phyloP scores from a whole-genome alignment of 2,888 invertebrate species.

The Macrosiphum euphorbiae region DNA sequence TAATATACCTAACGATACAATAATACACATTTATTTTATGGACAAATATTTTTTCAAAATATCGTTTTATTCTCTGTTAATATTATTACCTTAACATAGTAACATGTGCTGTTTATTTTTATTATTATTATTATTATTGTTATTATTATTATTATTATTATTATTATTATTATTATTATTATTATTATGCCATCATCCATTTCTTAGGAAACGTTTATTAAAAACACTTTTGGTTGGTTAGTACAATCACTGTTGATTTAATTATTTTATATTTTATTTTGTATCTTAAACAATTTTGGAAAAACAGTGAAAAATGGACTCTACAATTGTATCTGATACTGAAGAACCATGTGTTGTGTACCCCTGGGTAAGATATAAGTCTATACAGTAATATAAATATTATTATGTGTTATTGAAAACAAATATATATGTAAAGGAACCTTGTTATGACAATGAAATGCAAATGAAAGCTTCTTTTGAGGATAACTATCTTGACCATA shows the following conservation, averaged over 20 bases:
- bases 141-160: too few relatives aligned
- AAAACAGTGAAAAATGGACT: background rate
- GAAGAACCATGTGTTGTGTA: background rate
- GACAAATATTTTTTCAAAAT: background rate
- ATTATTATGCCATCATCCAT: background rate
- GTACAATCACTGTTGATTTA: background rate
- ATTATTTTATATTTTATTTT: background rate
- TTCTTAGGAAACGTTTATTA: slow-evolving; percentile 8
- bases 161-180: too few relatives aligned
- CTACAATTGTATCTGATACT: background rate
- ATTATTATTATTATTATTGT: background rate
- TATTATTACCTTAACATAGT: background rate
- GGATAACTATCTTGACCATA: slow-evolving; percentile 72
- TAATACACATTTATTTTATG: background rate
- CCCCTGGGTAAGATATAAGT: slow-evolving; percentile 47
- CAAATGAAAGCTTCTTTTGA: slow-evolving; percentile 70
- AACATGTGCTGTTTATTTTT: background rate
- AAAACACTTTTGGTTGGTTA: background rate
- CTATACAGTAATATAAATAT: background rate
- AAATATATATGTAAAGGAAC: background rate
- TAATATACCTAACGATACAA: background rate
- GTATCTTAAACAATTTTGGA: background rate
- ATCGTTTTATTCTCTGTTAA: background rate
- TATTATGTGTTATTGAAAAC: background rate
- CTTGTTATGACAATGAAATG: background rate